Conservation (phyloP, 1,140 invertebrate species). For the Drosophila erecta region DNA sequence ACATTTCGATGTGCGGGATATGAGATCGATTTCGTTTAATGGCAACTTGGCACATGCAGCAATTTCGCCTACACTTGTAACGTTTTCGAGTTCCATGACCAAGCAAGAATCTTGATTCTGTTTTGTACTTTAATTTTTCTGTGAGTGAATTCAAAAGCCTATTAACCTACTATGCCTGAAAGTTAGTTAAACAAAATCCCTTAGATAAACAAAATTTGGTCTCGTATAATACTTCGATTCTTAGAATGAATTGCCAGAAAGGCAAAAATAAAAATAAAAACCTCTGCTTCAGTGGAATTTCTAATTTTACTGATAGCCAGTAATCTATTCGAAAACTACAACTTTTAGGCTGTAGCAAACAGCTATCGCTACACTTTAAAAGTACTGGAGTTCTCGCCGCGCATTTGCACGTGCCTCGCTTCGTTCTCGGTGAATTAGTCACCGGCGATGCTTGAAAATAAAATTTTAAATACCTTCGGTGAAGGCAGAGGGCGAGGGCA, state of each 20-base stretch:
- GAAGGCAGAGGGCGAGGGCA: constrained; percentile 25
- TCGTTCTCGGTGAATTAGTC: constrained; percentile 60
- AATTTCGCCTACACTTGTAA: not conserved
- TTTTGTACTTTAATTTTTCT: not conserved
- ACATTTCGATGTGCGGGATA: constrained; percentile 35
- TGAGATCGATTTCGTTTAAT: constrained; percentile 45
- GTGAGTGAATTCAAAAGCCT: not conserved
- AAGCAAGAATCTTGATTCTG: not conserved
- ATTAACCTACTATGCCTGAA: not conserved
- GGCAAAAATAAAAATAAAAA: too few relatives aligned
- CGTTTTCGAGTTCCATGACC: not conserved
- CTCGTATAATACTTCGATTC: too few relatives aligned
- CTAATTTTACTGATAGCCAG: too few relatives aligned
- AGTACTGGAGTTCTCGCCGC: not conserved
- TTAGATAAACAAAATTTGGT: too few relatives aligned
- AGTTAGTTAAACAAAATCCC: too few relatives aligned
- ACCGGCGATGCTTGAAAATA: constrained; percentile 60
- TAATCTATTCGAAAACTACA: too few relatives aligned
- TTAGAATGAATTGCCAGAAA: too few relatives aligned
- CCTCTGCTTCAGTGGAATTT: too few relatives aligned
- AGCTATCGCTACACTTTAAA: too few relatives aligned
- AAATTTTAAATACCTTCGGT: constrained; percentile 30
- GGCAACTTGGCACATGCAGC: constrained; percentile 26
- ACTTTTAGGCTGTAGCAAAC: too few relatives aligned
- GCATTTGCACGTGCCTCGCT: constrained; percentile 56